Percentiles rank a stretch among this genome's conserved stretches.
Conservation (phyloP, 2,888 invertebrate species). For the Erannis defoliaria region DNA sequence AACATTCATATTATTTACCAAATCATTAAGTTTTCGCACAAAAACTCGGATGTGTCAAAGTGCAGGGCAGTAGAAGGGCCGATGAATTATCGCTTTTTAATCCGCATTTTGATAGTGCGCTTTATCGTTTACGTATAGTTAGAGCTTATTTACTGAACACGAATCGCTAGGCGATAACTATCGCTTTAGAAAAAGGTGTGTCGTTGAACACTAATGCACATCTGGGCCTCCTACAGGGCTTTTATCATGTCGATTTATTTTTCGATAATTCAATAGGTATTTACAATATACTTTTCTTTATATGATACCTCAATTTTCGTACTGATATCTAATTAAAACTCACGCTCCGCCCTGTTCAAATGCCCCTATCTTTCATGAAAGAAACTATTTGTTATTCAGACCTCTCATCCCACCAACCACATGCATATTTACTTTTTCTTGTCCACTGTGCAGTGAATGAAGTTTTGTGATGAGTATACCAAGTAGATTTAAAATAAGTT, state of each 20-base stretch:
- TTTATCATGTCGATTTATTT: constrained; percentile 59
- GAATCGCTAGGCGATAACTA: constrained; percentile 11
- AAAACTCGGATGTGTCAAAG: constrained; percentile 77
- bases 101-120: constrained; percentile 57
- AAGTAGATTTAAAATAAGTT: constrained; percentile 61
- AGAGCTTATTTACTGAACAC: constrained; percentile 8
- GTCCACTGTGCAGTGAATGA: constrained; percentile 49
- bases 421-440: constrained; percentile 52
- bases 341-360: neutral
- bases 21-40: constrained; percentile 45
- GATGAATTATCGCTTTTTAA: constrained; percentile 67
- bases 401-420: neutral
- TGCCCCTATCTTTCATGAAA: neutral
- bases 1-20: constrained; percentile 20
- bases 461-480: constrained; percentile 77
- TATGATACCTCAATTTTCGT: constrained; percentile 15
- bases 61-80: constrained; percentile 69
- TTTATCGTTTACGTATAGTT: constrained; percentile 39
- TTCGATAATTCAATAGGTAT: constrained; percentile 60
- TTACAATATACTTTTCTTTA: constrained; percentile 36
- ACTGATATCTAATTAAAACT: neutral
- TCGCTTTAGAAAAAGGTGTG: constrained; percentile 47
- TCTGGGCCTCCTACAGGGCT: constrained; percentile 58
- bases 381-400: constrained; percentile 3
- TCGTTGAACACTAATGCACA: constrained; percentile 66